Evolutionary conservation across 2,113 vertebrate genomes (phyloP).

Genomic region (Calonectris borealis): DNA sequence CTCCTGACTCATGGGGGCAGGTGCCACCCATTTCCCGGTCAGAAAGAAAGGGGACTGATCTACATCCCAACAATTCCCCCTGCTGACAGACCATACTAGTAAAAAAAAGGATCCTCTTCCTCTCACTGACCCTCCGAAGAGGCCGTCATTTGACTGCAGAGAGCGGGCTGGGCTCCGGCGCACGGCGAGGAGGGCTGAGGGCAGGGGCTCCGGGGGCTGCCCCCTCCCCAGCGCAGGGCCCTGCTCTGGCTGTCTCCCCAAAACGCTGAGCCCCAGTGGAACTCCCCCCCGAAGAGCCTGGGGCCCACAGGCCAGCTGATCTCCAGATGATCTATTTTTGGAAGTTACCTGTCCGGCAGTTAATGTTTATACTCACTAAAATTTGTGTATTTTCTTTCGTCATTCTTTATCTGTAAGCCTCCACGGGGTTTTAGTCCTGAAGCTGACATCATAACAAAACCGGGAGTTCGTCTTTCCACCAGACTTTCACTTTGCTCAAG

Average conservation of each 20-base stretch:
- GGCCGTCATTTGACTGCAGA: rapidly evolving
- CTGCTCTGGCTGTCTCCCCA: neutral
- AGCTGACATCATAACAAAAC: neutral
- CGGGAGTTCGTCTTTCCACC: neutral
- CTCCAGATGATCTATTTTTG: neutral
- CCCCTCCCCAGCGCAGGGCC: neutral
- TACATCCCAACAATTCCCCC: neutral
- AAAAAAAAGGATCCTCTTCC: neutral
- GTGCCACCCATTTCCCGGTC: neutral
- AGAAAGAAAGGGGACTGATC: neutral
- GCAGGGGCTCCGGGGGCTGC: neutral
- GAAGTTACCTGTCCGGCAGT: neutral
- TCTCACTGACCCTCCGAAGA: neutral
- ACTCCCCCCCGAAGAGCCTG: neutral
- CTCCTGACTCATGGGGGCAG: neutral
- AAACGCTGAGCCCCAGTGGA: neutral
- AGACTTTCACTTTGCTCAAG: neutral
- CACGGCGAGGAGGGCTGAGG: rapidly evolving
- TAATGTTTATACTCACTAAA: neutral
- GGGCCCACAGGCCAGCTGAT: neutral
- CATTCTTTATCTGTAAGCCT: neutral
- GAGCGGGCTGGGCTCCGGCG: rapidly evolving
- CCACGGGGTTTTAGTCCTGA: neutral
- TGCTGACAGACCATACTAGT: neutral
- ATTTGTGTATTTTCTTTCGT: neutral